phyloP scores from a whole-genome alignment of 2,888 invertebrate genomes.

The Leucania comma region DNA sequence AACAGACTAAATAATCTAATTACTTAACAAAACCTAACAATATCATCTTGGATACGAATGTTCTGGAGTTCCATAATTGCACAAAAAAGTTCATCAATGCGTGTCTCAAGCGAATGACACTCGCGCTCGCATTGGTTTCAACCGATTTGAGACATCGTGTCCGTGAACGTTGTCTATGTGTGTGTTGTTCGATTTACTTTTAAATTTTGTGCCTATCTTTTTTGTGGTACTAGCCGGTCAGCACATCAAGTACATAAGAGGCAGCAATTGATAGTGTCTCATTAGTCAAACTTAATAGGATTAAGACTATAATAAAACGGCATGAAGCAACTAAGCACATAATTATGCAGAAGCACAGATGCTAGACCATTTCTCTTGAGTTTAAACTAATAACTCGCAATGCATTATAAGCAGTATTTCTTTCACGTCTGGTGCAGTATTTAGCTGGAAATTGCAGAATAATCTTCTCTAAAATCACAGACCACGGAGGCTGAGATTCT shows the following conservation, averaged over 20 bases:
- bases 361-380: slow-evolving; percentile 44
- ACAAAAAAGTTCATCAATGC: no score
- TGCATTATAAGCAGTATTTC: slow-evolving; percentile 41
- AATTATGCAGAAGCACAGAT: slow-evolving; percentile 37
- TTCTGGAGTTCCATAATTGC: no score
- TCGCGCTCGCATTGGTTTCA: no score
- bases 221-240: no score
- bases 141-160: no score
- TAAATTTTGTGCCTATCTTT: no score
- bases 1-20: no score
- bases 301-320: slow-evolving; percentile 1
- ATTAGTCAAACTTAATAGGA: neutral
- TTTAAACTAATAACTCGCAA: slow-evolving; percentile 39
- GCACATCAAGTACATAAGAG: neutral
- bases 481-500: neutral
- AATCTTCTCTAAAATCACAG: slow-evolving; percentile 16
- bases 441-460: slow-evolving; percentile 46
- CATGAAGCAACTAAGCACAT: slow-evolving; percentile 11
- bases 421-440: slow-evolving; percentile 37
- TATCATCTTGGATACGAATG: no score
- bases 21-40: no score
- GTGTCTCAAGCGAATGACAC: no score
- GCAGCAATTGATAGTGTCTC: neutral
- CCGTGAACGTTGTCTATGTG: no score
- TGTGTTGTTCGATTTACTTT: no score